Base-by-base conservation (phyloP, 2,113 vertebrate genomes). In the Oreocharis arfaki region DNA sequence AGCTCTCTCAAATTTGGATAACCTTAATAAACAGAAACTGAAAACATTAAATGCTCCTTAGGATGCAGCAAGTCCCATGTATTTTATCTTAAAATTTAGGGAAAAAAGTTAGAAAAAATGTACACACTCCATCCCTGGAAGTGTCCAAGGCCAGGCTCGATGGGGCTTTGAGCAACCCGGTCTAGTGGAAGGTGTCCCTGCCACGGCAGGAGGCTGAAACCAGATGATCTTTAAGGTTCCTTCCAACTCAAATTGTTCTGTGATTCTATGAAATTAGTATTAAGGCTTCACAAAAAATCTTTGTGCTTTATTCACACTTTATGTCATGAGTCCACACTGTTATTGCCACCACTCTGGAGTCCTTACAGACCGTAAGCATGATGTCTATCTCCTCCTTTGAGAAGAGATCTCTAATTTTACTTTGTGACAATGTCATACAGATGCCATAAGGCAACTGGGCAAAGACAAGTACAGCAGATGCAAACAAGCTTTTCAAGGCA, bases 101-200 rank as follows among this genome's bases (percentile, higher is more conserved):
- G 12, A 1, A 6, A 41, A 69, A 61, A 35, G 16, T 32, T n/a
- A 35, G 32, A 32, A 60, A 61, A 76, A 27, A 35, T 21, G 7
- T 39, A 4, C 28, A 59, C 1, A 3, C 26, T 42, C 12, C 15
- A 55, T 16, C 35, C 24, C 9, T 68, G 63, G 17, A 49, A 69
- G 3, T 55, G 21, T 61, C 23, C 41, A 76, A 69, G n/a, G 17
- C 18, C n/a, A 76, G 9, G 21, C 1, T 61, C 41, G 63, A 61
- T 9, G 12, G 32, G 10, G 10, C 10, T 76, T 35, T 53, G 39
- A 69, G 15, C 12, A 49, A 49, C 7, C 5, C 0, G 0, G 3
- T 30, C 11, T 39, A 30, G 32, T 35, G 47, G 21, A 69, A 83
- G 21, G 15, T 55, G 20, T 35, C 26, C 21, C 21, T 35, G 26